phyloP scores from a whole-genome alignment of 2,797 vertebrate species.

The Myotis daubentonii region DNA sequence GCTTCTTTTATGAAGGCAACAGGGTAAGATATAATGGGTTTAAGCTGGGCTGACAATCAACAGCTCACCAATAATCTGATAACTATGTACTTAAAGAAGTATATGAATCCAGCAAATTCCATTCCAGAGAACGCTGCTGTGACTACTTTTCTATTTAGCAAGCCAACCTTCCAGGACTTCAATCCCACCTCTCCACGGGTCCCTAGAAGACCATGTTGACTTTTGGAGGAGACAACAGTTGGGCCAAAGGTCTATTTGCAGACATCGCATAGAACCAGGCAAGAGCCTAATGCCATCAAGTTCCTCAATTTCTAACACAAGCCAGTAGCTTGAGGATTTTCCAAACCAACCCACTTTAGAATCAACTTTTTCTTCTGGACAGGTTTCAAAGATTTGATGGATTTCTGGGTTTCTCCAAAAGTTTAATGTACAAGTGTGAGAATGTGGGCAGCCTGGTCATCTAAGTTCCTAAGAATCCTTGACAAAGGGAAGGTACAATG shows the following conservation, averaged over 20 bases:
- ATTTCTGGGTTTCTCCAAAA: constrained; percentile 24
- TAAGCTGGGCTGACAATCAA: not conserved
- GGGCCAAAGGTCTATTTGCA: not conserved
- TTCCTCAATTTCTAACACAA: constrained; percentile 35
- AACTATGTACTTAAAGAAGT: not conserved
- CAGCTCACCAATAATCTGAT: not conserved
- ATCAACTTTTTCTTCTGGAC: constrained; percentile 16
- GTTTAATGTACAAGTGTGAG: not conserved
- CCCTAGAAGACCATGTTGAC: not conserved
- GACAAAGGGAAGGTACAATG: not conserved
- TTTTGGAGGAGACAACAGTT: not conserved
- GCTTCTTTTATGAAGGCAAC: constrained; percentile 19
- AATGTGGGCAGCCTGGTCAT: not conserved
- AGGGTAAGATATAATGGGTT: not conserved
- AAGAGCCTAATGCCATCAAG: not conserved
- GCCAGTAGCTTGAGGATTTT: not conserved
- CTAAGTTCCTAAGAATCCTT: not conserved
- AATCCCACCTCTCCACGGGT: not conserved
- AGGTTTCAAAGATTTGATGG: constrained; percentile 9
- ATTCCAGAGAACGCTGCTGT: not conserved
- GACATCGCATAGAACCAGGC: not conserved
- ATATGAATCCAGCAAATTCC: constrained; percentile 18
- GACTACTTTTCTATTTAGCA: not conserved
- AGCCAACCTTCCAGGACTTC: not conserved
- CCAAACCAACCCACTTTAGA: constrained; percentile 4